Base-by-base conservation (phyloP, 2,797 vertebrate species). In the Hemibagrus guttatus region DNA sequence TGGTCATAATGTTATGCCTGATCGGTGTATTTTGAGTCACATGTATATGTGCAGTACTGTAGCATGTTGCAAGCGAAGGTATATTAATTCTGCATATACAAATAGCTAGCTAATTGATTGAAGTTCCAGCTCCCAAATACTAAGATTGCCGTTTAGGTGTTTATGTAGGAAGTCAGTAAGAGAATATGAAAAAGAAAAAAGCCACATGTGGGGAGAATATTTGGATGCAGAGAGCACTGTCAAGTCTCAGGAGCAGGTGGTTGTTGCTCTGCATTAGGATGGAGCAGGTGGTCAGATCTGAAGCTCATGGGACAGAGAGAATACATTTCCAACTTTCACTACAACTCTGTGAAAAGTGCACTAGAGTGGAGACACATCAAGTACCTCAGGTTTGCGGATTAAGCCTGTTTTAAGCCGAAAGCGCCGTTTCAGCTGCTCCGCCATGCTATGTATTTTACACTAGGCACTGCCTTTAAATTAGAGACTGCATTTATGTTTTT, bases 231-330 rank as follows among this genome's bases (percentile, higher is more conserved):
- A 2, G 8, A 31, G n/a, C 26, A n/a, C 56, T 2, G 35, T 59
- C 0, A 8, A 39, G 35, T 23, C 79, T 81, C 79, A 17, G 59
- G 59, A 81, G 79, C 79, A 81, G 59, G 59, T 63, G 79, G 58
- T 63, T 17, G 80, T 64, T 52, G 0, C 59, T 82, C 61, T 28
- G 1, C 8, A 42, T 21, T 35, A 9, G 39, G 58, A 81, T n/a
- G 8, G 79, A 82, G 80, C 80, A 82, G 59, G 61, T 82, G 61
- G 80, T 82, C 80, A 52, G 80, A 31, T 82, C 52, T 49, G 80
- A 82, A 82, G 19, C 59, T 49, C 39, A 0, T 1, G 42, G 59
- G 79, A 59, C 76, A 26, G 26, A n/a, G 39, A 46, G 75, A 56
- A 21, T 5, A 2, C 26, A 6, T 66, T 82, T 82, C 3, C 42